Base-by-base conservation (phyloP, 2,113 vertebrate genomes). In the Periophthalmodon schlosseri region DNA sequence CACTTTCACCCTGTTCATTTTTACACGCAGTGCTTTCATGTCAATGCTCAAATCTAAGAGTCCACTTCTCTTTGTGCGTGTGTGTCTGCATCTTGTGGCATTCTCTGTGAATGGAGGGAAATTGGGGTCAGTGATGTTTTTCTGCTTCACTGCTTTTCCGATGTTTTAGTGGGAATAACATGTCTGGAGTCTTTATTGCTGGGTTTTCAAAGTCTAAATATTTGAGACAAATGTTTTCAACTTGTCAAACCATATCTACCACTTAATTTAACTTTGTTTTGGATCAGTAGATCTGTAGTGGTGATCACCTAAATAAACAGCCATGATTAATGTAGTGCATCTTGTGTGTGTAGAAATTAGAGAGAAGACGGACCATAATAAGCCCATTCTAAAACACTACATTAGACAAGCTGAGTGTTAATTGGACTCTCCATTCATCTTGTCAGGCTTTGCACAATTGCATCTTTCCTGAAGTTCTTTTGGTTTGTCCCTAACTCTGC, bases 1-100 rank as follows among this genome's bases (percentile, higher is more conserved):
- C 68, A 81, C 54, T 88, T 88, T 80, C 23, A n/a, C 21, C 18
- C 69, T 34, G 20, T 56, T 56, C 67, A 52, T 0, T 10, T 82
- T 71, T 80, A 67, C 36, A 82, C 24, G 60, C 49, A 28, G 36
- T 39, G 36, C 52, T 15, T 68, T 80, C 65, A 68, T 64, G 61
- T n/a, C 18, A 69, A 49, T 46, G 50, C 28, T 15, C 21, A 34
- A 47, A 68, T 44, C 4, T 0, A 4, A 72, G 15, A 16, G 54
- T 81, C 21, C 47, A 44, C 72, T 67, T 9, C 34, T 50, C 13
- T 67, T 23, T 60, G 21, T 28, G 14, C 23, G 9, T 15, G 23
- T 60, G 57, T 60, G 57, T 14, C 23, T 60, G 21, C 13, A 60
- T 23, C 70, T 69, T 24, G 24, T 18, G 6, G 61, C 20, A 64